Evolutionary conservation across 2,797 vertebrate genomes (phyloP), one percentile per base, ranked within the genome.

Genomic region (Carapus acus): DNA sequence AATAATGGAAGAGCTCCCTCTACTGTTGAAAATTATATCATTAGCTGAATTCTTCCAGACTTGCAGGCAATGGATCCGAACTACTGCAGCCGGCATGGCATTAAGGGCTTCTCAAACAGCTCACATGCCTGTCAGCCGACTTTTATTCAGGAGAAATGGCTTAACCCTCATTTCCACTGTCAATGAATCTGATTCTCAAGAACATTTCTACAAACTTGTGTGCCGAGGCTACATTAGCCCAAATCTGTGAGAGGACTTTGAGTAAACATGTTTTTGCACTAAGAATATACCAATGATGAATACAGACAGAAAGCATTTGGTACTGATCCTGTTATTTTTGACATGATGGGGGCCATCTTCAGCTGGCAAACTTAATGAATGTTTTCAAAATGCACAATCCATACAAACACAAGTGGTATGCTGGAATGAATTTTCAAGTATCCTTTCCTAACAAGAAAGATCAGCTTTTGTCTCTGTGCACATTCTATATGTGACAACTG

Each of bases 1-100:
- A 45, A 54, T 43, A 3, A 49, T 31, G 31, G 5, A 42, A 47
- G 34, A 43, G 57, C 7, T 56, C 81, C 83, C 78, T 67, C 85
- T 83, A 51, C 68, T 83, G 87, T 53, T 55, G 8, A 17, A 37
- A 7, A 8, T 27, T 44, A 9, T 20, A 51, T 38, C 29, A 47
- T 17, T 14, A 23, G 19, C 13, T 34, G 19, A 42, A n/a, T 20
- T 18, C 11, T 1, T 11, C 11, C 22, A 46, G 40, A 23, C 12
- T 33, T 6, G 37, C 17, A 18, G 15, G 42, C 43, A 39, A 22
- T 29, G 18, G 15, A 38, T 36, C 39, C 41, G 43, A 29, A 33
- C 4, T 40, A 49, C 37, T 12, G 12, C 21, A 2, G 42, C 40
- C 7, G 1, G 39, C 57, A 46, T 54, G 50, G 36, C 52, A 64